phyloP scores from a whole-genome alignment of 2,888 invertebrate genomes.

The Agrochola circellaris region DNA sequence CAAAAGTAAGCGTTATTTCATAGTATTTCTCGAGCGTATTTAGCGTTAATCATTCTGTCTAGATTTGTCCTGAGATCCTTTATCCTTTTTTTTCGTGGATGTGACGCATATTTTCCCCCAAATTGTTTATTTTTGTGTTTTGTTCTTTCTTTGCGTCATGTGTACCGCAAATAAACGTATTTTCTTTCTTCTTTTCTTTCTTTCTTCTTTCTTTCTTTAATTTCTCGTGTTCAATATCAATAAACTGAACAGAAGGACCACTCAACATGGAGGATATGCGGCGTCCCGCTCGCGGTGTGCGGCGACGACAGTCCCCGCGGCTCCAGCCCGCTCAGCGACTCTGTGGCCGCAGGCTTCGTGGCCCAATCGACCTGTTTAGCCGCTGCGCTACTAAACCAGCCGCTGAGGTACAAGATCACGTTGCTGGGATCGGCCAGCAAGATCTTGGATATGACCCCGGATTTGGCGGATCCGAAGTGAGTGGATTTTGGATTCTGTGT shows the following conservation, averaged over 20 bases:
- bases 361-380: constrained; percentile 96
- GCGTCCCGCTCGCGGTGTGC: constrained; percentile 81
- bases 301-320: constrained; percentile 78
- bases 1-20: not conserved
- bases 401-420: constrained; percentile 95
- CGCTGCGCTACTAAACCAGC: constrained; percentile 95
- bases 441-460: constrained; percentile 94
- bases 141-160: too few species aligned
- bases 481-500: not conserved
- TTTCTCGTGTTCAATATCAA: not conserved
- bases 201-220: too few species aligned
- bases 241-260: constrained; percentile 73
- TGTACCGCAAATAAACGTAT: too few species aligned
- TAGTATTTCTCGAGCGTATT: not conserved
- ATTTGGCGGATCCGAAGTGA: constrained; percentile 81
- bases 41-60: not conserved
- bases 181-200: too few species aligned
- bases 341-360: constrained; percentile 96
- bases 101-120: too few species aligned
- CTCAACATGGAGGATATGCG: constrained; percentile 80
- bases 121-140: too few species aligned
- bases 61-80: not conserved
- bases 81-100: too few species aligned
- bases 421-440: constrained; percentile 95
- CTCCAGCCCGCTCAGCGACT: constrained; percentile 91